Base-by-base conservation (phyloP, 2,797 vertebrate genomes). In the Sciaenops ocellatus region DNA sequence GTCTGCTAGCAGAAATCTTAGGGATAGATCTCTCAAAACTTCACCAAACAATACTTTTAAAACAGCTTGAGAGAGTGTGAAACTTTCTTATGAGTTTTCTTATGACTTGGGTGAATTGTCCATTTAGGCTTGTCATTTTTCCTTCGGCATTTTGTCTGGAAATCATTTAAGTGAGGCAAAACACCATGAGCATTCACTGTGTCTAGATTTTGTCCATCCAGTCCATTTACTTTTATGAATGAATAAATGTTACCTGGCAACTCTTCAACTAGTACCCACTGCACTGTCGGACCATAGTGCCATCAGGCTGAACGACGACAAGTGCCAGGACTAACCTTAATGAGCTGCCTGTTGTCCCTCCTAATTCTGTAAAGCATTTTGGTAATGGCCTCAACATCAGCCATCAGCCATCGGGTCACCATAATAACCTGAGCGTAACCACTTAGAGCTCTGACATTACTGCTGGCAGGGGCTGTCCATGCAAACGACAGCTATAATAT, bases 321-420 rank as follows among this genome's bases (percentile, higher is more conserved):
- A 66, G 34, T 51, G 76, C 66, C 70, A 12, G 46, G 9, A 12
- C 61, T 59, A 50, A 65, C 73, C 66, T 22, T 48, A 70, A 73
- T 77, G 51, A 81, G 76, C 63, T 50, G 64, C 66, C 20, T 54
- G 63, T 72, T 85, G 78, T 77, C 67, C 51, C 18, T n/a, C 69
- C 42, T 80, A 83, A 84, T 85, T 80, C 78, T 57, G 60, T 50
- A 28, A 79, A 84, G 69, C 65, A 50, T 57, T 76, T 69, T 69
- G 59, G 75, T 87, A 85, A 88, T 84, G 59, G 72, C 76, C 59
- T 73, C 30, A 38, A 26, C 85, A 74, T 85, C 61, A 63, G 55
- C 87, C 9, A 41, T 81, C 65, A 69, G 80, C 80, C 78, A 64
- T 26, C 65, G 66, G 60, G 41, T 78, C 73, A 56, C 66, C 24